Evolutionary conservation across 2,797 vertebrate species (phyloP), one percentile per base, ranked within the genome.

Genomic region (Chromis chromis): DNA sequence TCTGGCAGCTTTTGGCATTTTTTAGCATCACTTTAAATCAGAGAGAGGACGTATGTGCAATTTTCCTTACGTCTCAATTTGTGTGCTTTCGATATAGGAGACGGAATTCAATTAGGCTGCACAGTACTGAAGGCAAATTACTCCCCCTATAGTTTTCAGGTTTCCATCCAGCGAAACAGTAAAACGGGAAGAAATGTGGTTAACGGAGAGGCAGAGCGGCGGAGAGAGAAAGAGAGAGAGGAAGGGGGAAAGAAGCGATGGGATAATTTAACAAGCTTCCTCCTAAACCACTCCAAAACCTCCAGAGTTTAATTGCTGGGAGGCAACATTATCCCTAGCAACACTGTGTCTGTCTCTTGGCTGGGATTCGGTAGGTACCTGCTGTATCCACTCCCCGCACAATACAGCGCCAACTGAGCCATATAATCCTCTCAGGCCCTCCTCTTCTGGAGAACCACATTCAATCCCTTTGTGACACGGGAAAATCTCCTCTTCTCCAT

Each of bases 371-470:
- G 74, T 22, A 76, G 88, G 74, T 89, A 90, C 89, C 90, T 91
- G 92, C 90, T 87, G 85, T 80, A 92, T 90, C 89, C 89, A 84
- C 91, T 87, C 88, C 79, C 86, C 63, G 60, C 89, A 91, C 89
- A 88, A 90, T 83, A 22, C 89, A 71, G 82, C 83, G 70, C 88
- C 90, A 89, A 87, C 88, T 91, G 89, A 92, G 91, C 90, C 90
- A 86, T 81, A 86, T 93, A 93, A 93, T 92, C 91, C 92, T 88
- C 92, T 86, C 90, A 84, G 89, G 87, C 89, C 89, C 85, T 87
- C 85, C 88, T 91, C 89, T 89, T 79, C 89, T 79, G 63, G 79
- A 90, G 85, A 89, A 88, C 80, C 77, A 76, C 85, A 63, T 86
- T 88, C 88, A 88, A 86, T 90, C 82, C 87, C 80, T 72, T 74